Evolutionary conservation across 2,797 vertebrate species (phyloP).

Genomic region (Lutjanus argentimaculatus): DNA sequence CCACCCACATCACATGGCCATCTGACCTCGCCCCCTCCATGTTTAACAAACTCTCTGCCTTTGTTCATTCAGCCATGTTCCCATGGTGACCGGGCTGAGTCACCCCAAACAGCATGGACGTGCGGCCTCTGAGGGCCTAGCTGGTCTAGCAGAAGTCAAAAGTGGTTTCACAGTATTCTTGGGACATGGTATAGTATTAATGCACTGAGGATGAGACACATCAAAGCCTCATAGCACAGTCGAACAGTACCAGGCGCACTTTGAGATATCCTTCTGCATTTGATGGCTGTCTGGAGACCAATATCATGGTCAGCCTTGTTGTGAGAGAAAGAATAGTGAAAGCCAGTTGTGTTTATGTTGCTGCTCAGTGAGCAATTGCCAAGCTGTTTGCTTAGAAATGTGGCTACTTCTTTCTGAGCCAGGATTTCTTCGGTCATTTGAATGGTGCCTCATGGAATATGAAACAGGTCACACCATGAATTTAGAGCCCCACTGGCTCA

Average conservation of each 20-base stretch:
- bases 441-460: slow-evolving; percentile 43
- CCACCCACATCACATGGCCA: slow-evolving; percentile 86
- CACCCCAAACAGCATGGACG: slow-evolving; percentile 82
- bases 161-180: slow-evolving; percentile 81
- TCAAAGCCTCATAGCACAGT: slow-evolving; percentile 82
- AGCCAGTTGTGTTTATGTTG: slow-evolving; percentile 59
- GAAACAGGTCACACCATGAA: slow-evolving; percentile 37
- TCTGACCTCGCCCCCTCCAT: slow-evolving; percentile 88
- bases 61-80: slow-evolving; percentile 74
- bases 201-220: slow-evolving; percentile 84
- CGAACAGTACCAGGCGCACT: slow-evolving; percentile 86
- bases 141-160: slow-evolving; percentile 31
- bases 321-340: slow-evolving; percentile 15
- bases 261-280: slow-evolving; percentile 81
- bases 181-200: slow-evolving; percentile 83
- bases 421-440: slow-evolving; percentile 58
- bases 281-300: slow-evolving; percentile 64
- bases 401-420: slow-evolving; percentile 24
- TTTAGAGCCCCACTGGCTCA: slow-evolving; percentile 41
- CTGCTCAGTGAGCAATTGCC: slow-evolving; percentile 49
- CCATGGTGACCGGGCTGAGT: slow-evolving; percentile 83
- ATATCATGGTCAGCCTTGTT: slow-evolving; percentile 27
- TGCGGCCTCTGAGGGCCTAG: slow-evolving; percentile 32
- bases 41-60: slow-evolving; percentile 89
- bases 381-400: slow-evolving; percentile 47